Base-by-base conservation (phyloP, 2,888 invertebrate species). In the Amphiduros pacificus region DNA sequence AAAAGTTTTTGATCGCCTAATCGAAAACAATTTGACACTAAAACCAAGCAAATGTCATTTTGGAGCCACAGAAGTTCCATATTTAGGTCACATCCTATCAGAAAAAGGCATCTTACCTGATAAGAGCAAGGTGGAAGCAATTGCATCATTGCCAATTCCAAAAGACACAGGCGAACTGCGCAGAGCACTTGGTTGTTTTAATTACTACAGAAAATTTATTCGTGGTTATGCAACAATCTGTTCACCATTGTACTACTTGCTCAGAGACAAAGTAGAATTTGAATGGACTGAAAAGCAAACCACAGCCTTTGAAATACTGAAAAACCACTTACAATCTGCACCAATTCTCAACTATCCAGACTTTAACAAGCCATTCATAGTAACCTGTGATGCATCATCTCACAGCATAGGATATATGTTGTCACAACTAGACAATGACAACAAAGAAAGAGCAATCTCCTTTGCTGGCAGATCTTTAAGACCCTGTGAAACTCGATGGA, bases 211-310 rank as follows among this genome's bases (percentile, higher is more conserved):
- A 2, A 26, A 44, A 17, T 70, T 65, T 36, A 55, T 69, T 11
- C n/a, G 26, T 24, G 26, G n/a, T 5, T 51, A 51, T 51, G 27
- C 52, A 20, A 5, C 27, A 24, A 51, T 6, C 5, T 17, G 74
- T 91, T 76, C 29, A 5, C 60, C 60, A 22, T 36, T 60, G 17
- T 2, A 36, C 24, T 1, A 24, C 2, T 24, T 60, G 2, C 17
- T 55, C 2, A 1, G 48, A 27, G 55, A 55, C 2, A 26, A 49
- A 9, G 29, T 28, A 9, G 14, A 17, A 11, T 60, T 53, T 40
- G 26, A 31, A 20, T 60, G 60, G 55, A 56, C 44, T 6, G 22
- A 50, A 20, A 28, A 49, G 17, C 48, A 44, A 24, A 22, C 49
- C 17, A 48, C 14, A 27, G 41, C 56, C 17, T 56, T 56, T 29